Evolutionary conservation across 37 sponge, comb jelly and placozoan species (phyloP).

Genomic region (Oscarella lobularis): DNA sequence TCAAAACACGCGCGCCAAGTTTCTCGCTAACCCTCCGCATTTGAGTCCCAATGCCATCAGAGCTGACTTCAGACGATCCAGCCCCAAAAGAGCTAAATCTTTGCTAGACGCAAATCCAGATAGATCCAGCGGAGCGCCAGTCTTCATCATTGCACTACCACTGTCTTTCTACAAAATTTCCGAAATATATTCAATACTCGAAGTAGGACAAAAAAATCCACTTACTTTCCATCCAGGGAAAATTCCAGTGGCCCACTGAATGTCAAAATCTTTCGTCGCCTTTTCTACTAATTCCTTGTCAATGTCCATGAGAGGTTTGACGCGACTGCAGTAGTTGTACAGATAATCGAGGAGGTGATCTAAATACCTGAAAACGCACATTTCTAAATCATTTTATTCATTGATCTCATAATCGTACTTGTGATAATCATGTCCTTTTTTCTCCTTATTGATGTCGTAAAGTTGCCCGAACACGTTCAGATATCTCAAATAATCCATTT

Average conservation of each 20-base stretch:
- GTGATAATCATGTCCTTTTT: too few relatives aligned
- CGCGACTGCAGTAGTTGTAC: constrained; percentile 35
- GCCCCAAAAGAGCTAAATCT: constrained; percentile 88
- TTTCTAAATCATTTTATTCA: too few relatives aligned
- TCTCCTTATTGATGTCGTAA: constrained; percentile 81
- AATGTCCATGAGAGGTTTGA: constrained; percentile 67
- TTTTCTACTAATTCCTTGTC: constrained; percentile 12
- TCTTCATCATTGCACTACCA: constrained; percentile 87
- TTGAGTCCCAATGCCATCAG: constrained; percentile 85
- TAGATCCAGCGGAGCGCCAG: constrained; percentile 82
- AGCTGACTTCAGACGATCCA: constrained; percentile 90
- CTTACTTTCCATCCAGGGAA: constrained; percentile 95
- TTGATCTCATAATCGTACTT: too few relatives aligned
- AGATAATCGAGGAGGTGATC: constrained; percentile 58
- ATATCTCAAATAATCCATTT: constrained; percentile 79
- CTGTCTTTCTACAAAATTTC: constrained; percentile 63
- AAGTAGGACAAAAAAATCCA: constrained; percentile 3
- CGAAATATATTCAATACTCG: neutral
- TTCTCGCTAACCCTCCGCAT: constrained; percentile 82
- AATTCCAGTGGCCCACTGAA: constrained; percentile 64
- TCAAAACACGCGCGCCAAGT: neutral
- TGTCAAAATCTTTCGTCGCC: constrained; percentile 51
- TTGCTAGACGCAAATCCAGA: constrained; percentile 87
- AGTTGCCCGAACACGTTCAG: constrained; percentile 75
- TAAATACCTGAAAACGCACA: constrained; percentile 40